Percentiles rank a stretch among this genome's conserved stretches.
phyloP scores from a whole-genome alignment of 2,113 vertebrate genomes.

The Oriolus oriolus region DNA sequence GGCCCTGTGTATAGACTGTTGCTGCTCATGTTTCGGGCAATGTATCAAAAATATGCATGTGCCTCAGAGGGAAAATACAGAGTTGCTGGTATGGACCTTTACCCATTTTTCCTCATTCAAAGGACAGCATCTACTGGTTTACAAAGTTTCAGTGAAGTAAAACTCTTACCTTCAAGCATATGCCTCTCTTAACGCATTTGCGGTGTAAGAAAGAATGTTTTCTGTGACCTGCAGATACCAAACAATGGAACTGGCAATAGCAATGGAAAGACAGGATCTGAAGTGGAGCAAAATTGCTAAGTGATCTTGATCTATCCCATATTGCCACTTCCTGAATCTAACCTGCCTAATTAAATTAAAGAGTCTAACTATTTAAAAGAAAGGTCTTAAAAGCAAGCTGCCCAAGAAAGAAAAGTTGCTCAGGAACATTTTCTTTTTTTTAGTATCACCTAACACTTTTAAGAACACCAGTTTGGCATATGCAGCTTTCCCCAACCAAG shows the following conservation, averaged over 20 bases:
- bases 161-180: not conserved
- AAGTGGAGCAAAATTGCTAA: not conserved
- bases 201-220: not conserved
- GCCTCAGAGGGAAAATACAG: not conserved
- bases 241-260: not conserved
- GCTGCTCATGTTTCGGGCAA: not conserved
- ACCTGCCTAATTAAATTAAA: not conserved
- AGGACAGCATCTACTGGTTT: not conserved
- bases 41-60: fast-evolving
- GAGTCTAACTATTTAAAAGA: not conserved
- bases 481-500: not conserved
- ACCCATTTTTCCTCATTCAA: not conserved
- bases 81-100: not conserved
- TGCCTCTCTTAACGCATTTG: not conserved
- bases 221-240: not conserved
- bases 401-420: not conserved
- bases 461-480: not conserved
- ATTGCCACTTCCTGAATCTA: not conserved
- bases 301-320: not conserved
- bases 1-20: fast-evolving
- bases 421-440: not conserved
- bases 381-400: not conserved
- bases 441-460: not conserved
- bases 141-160: not conserved
- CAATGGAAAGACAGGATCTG: not conserved